A percentile compares a stretch with the other conserved stretches of the same genome.
Conservation (phyloP, 2,888 invertebrate genomes). For the Coelopa pilipes region DNA sequence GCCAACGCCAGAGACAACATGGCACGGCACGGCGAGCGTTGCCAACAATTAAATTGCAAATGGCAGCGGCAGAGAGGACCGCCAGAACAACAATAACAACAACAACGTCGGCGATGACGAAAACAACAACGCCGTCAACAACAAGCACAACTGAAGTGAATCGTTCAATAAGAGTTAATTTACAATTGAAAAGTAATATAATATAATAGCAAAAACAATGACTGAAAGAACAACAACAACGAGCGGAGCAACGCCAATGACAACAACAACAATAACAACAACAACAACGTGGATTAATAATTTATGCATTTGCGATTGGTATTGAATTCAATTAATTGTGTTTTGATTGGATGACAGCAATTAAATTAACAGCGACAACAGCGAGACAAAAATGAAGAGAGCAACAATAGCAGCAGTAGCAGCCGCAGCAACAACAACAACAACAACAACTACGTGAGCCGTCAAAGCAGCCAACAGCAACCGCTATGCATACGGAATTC, state of each 20-base stretch:
- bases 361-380: slow-evolving; percentile 19
- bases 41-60: slow-evolving; percentile 23
- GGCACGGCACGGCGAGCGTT: neutral
- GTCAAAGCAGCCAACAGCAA: too few species aligned
- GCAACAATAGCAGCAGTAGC: too few species aligned
- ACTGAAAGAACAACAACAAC: neutral
- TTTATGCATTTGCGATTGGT: slow-evolving; percentile 30
- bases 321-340: slow-evolving; percentile 29
- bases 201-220: neutral
- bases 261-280: slow-evolving; percentile 6
- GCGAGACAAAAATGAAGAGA: too few species aligned
- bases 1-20: neutral
- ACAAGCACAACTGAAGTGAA: neutral
- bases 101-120: too few species aligned
- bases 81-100: slow-evolving; percentile 19
- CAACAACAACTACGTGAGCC: neutral
- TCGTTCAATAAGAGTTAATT: too few species aligned
- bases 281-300: neutral
- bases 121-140: slow-evolving; percentile 11
- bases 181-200: too few species aligned
- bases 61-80: slow-evolving; percentile 5
- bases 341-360: slow-evolving; percentile 34
- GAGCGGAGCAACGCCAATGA: neutral
- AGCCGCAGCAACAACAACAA: neutral
- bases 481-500: too few species aligned